phyloP scores from a whole-genome alignment of 2,888 invertebrate species.

The Calameuta pallipes region DNA sequence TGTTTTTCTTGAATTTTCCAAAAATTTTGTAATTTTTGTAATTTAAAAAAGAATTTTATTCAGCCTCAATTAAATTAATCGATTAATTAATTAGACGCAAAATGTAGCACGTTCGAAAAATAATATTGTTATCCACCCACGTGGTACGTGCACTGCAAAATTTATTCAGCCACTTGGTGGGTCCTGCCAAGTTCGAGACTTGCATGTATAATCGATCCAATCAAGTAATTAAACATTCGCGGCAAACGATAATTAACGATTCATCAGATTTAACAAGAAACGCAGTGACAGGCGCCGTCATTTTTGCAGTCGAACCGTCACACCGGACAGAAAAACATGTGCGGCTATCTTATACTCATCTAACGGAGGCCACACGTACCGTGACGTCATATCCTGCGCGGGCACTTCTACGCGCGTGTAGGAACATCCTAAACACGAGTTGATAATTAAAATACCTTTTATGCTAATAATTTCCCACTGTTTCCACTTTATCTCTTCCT shows the following conservation, averaged over 20 bases:
- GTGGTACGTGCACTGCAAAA: not conserved
- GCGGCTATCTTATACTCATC: constrained; percentile 14
- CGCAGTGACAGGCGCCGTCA: constrained; percentile 8
- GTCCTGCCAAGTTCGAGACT: not conserved
- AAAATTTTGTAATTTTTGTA: not conserved
- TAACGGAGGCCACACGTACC: constrained; percentile 31
- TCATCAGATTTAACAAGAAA: constrained; percentile 1
- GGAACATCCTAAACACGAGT: constrained; percentile 37
- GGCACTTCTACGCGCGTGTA: constrained; percentile 30
- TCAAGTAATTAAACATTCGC: not conserved
- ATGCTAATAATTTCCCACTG: constrained; percentile 26
- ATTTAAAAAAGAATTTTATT: not conserved
- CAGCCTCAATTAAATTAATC: not conserved
- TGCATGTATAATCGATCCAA: not conserved
- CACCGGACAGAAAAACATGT: constrained; percentile 7
- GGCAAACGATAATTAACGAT: constrained; percentile 21
- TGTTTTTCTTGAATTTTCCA: not conserved
- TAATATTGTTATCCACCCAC: not conserved
- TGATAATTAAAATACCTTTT: constrained; percentile 36
- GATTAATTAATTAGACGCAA: not conserved
- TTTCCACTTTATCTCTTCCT: not conserved
- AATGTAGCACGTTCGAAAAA: not conserved
- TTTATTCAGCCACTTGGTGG: not conserved
- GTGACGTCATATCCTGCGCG: constrained; percentile 41
- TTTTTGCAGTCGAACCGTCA: not conserved